Evolutionary conservation across 2,113 vertebrate species (phyloP).

Genomic region (Paedocypris sp.): DNA sequence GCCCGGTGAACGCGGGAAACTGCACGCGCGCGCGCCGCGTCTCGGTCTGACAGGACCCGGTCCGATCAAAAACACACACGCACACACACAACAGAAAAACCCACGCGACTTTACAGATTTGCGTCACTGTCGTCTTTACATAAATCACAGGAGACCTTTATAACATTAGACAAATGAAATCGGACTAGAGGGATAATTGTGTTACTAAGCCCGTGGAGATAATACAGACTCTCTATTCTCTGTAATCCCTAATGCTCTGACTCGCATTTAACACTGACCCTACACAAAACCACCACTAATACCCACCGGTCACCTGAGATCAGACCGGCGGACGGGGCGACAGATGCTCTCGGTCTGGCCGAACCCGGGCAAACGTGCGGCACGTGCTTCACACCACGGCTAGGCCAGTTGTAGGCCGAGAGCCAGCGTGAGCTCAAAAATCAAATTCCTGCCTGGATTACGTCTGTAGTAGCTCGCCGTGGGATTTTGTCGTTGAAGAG

Average conservation of each 20-base stretch:
- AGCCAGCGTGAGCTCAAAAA: constrained; percentile 25
- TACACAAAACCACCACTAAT: not conserved
- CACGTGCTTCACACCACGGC: too few relatives aligned
- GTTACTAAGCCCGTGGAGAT: constrained; percentile 63
- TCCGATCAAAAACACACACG: too few relatives aligned
- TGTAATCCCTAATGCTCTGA: constrained; percentile 36
- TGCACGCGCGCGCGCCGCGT: too few relatives aligned
- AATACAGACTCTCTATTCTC: constrained; percentile 34
- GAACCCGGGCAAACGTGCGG: too few relatives aligned
- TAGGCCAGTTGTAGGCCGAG: constrained; percentile 17
- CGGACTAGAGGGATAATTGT: constrained; percentile 61
- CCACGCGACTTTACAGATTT: constrained; percentile 45
- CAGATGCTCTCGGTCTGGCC: too few relatives aligned
- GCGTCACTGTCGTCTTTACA: constrained; percentile 60
- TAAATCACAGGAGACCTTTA: constrained; percentile 57
- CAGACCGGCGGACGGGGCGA: not conserved
- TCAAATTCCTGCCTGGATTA: constrained; percentile 33
- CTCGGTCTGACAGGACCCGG: too few relatives aligned
- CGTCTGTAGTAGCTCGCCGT: constrained; percentile 3
- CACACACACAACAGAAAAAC: constrained; percentile 29
- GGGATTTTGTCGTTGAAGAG: constrained; percentile 18
- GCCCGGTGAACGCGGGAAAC: not conserved
- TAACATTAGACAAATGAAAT: constrained; percentile 73
- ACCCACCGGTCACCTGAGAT: not conserved
- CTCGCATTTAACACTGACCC: constrained; percentile 16